Percentiles rank a stretch among this genome's conserved stretches.
phyloP scores from a whole-genome alignment of 2,888 invertebrate genomes.

The Rutpela maculata region DNA sequence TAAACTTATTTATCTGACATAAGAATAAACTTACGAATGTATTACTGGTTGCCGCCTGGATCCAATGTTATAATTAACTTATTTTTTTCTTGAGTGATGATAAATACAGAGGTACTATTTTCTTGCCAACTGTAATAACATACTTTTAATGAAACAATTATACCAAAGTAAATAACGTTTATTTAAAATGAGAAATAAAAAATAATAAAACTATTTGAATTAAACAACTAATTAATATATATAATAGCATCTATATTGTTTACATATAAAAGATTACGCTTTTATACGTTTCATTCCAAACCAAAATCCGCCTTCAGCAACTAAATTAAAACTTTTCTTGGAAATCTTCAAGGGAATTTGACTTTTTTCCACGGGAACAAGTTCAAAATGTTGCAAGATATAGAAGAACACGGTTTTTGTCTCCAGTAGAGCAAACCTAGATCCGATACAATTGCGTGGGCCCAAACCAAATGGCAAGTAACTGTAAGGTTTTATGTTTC shows the following conservation, averaged over 20 bases:
- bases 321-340: conserved; percentile 55
- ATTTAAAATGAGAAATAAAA: too few species aligned
- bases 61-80: too few species aligned
- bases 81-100: too few species aligned
- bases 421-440: conserved; percentile 69
- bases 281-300: conserved; percentile 60
- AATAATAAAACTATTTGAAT: too few species aligned
- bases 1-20: too few species aligned
- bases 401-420: conserved; percentile 65
- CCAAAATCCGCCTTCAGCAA: conserved; percentile 62
- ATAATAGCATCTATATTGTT: too few species aligned
- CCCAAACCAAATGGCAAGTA: conserved; percentile 77
- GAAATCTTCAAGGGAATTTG: conserved; percentile 61
- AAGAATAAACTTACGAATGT: too few species aligned
- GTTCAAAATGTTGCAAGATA: conserved; percentile 64
- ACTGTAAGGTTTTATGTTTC: conserved; percentile 73
- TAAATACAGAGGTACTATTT: too few species aligned
- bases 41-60: too few species aligned
- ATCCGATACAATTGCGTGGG: conserved; percentile 76
- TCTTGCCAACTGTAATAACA: too few species aligned
- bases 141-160: background rate
- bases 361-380: conserved; percentile 65
- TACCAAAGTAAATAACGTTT: too few species aligned
- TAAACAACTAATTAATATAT: too few species aligned
- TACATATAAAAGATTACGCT: background rate